Conservation (phyloP, 2,797 vertebrate genomes). For the Catamblyrhynchus diadema region DNA sequence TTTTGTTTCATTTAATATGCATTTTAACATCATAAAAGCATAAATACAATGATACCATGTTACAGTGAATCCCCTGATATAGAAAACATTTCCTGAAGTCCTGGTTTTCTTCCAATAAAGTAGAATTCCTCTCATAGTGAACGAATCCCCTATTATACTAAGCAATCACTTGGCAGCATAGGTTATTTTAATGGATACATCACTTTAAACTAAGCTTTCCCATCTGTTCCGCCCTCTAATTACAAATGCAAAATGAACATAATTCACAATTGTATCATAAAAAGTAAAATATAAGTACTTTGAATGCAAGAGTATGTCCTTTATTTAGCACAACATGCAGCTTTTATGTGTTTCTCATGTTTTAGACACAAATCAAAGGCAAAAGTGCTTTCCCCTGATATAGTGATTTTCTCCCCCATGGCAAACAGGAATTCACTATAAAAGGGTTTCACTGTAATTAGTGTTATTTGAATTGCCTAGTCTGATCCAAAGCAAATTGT, state of each 20-base stretch:
- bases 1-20: constrained; percentile 96
- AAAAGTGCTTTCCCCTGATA: constrained; percentile 48
- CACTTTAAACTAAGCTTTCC: constrained; percentile 74
- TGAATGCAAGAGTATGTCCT: constrained; percentile 60
- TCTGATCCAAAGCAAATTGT: constrained; percentile 91
- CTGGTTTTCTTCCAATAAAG: constrained; percentile 68
- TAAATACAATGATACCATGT: constrained; percentile 83
- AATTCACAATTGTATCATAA: constrained; percentile 47
- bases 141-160: constrained; percentile 53
- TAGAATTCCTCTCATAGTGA: constrained; percentile 48
- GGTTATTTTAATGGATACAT: constrained; percentile 75
- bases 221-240: constrained; percentile 76
- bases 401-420: constrained; percentile 44
- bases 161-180: constrained; percentile 71
- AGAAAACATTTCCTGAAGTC: constrained; percentile 69
- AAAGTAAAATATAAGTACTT: constrained; percentile 73
- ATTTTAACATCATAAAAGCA: constrained; percentile 90
- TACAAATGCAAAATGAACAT: constrained; percentile 69
- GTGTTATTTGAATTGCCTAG: constrained; percentile 89
- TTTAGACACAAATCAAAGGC: constrained; percentile 66
- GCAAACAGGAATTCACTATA: constrained; percentile 68
- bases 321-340: constrained; percentile 66
- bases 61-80: constrained; percentile 74
- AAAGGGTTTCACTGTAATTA: constrained; percentile 79
- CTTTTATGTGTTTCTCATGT: constrained; percentile 48